Evolutionary conservation across 2,113 vertebrate species (phyloP).

Genomic region (Artemisiospiza belli): DNA sequence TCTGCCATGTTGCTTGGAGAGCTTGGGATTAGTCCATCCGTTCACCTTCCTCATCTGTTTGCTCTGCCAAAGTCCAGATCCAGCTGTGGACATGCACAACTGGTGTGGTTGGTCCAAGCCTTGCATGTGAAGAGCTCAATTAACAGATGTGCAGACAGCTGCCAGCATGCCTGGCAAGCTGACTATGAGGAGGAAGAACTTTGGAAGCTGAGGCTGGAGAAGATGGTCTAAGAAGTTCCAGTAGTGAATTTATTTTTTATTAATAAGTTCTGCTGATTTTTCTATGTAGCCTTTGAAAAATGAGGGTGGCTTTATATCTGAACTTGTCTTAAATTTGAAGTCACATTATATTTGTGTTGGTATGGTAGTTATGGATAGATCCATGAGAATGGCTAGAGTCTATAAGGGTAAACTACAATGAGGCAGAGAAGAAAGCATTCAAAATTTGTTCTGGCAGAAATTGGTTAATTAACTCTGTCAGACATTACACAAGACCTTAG

Average conservation of each 20-base stretch:
- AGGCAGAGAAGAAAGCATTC: background rate
- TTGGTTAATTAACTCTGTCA: conserved; percentile 32
- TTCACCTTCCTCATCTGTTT: background rate
- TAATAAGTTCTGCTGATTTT: background rate
- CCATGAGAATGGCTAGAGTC: background rate
- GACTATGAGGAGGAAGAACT: background rate
- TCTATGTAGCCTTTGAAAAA: background rate
- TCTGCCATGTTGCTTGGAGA: background rate
- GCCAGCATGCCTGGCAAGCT: background rate
- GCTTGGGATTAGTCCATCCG: background rate
- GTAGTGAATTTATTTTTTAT: background rate
- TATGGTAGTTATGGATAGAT: background rate
- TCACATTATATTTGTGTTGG: background rate
- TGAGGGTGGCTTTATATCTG: background rate
- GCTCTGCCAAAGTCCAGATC: background rate
- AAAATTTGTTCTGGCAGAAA: conserved; percentile 19
- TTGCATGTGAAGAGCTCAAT: background rate
- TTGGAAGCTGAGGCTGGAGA: background rate
- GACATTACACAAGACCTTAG: conserved; percentile 16
- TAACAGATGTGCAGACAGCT: background rate
- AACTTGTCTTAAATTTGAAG: background rate
- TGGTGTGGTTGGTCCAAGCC: background rate
- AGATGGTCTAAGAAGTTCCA: background rate
- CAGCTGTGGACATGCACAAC: background rate
- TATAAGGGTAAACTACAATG: background rate